Evolutionary conservation across 2,113 vertebrate genomes (phyloP).

Genomic region (Cochlearius cochlearius): DNA sequence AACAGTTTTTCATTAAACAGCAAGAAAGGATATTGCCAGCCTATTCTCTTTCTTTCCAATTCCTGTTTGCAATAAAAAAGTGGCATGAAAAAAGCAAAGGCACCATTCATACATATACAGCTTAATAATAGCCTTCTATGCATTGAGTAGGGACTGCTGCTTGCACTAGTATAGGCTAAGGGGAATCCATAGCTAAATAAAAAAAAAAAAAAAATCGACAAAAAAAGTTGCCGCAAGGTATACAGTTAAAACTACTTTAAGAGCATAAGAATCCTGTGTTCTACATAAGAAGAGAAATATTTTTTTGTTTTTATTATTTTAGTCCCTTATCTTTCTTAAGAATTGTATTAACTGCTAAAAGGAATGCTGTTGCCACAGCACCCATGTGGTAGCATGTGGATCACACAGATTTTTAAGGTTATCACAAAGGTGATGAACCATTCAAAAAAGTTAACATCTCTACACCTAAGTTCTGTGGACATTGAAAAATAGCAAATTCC

Average conservation of each 20-base stretch:
- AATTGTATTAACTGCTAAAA: background rate
- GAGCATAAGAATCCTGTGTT: background rate
- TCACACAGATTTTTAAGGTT: background rate
- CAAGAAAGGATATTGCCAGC: background rate
- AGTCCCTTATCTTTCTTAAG: background rate
- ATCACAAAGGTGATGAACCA: background rate
- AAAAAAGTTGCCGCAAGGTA: background rate
- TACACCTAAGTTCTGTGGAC: background rate
- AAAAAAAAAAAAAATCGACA: background rate
- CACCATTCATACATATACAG: background rate
- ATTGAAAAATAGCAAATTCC: background rate
- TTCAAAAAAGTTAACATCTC: background rate
- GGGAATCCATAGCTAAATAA: background rate
- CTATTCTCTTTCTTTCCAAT: background rate
- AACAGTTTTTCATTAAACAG: background rate
- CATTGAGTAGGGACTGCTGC: background rate
- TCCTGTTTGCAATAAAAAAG: background rate
- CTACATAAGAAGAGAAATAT: background rate
- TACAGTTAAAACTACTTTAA: background rate
- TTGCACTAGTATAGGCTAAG: background rate
- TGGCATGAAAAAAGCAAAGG: background rate
- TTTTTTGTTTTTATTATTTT: background rate
- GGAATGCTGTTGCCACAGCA: background rate
- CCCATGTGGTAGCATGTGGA: background rate
- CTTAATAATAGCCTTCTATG: background rate